phyloP scores from a whole-genome alignment of 1,140 invertebrate genomes.

The Sipha flava region DNA sequence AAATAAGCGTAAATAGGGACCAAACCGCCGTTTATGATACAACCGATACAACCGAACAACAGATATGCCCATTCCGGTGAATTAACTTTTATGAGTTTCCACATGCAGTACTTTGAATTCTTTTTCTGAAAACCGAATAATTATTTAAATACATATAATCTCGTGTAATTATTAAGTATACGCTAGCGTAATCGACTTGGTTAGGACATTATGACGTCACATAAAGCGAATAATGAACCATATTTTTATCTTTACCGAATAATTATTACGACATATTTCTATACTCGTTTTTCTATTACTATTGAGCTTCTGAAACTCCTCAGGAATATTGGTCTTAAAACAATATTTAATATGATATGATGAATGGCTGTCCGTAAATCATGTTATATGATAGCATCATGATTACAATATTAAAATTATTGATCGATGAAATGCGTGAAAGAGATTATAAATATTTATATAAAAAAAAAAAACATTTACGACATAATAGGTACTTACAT shows the following conservation, averaged over 20 bases:
- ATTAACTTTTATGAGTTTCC: conserved; percentile 56
- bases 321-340: background rate
- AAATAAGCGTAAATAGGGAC: conserved; percentile 69
- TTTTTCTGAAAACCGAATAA: background rate
- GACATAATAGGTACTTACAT: background rate
- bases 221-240: background rate
- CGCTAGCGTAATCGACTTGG: background rate
- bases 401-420: background rate
- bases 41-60: conserved; percentile 55
- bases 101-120: conserved; percentile 37
- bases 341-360: background rate
- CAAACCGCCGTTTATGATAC: conserved; percentile 58
- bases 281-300: background rate
- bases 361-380: background rate
- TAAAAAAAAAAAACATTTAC: background rate
- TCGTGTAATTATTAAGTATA: background rate
- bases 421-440: background rate
- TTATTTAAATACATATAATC: background rate
- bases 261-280: background rate
- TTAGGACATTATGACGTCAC: background rate
- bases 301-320: background rate
- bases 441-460: background rate
- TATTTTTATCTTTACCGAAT: background rate
- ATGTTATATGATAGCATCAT: background rate
- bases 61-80: conserved; percentile 63